These are phyloP conservation scores for Acropora tenuis DNA, from an alignment of 64 coral and sea anemone genomes.

Conservation along the genomic window DNA sequence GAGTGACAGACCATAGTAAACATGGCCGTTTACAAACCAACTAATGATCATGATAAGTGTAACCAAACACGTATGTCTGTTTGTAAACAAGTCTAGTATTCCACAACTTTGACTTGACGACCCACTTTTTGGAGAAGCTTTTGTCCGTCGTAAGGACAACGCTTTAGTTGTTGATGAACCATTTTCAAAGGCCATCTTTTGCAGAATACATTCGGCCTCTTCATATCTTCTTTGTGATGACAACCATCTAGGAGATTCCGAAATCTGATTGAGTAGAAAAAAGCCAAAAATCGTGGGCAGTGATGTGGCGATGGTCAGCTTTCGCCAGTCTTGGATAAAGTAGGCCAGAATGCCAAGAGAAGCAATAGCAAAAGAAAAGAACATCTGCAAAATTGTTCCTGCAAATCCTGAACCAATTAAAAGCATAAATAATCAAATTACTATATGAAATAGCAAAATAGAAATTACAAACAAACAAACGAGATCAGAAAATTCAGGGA, in stretches of 20 bases:
- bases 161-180: constrained; percentile 12
- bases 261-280: constrained; percentile 51
- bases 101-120: constrained; percentile 21
- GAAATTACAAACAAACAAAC: no score
- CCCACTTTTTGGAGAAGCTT: constrained; percentile 29
- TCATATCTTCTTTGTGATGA: constrained; percentile 67
- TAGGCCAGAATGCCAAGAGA: constrained; percentile 79
- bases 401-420: constrained; percentile 52
- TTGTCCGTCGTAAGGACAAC: constrained; percentile 21
- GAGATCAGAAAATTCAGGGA: no score
- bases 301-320: constrained; percentile 58
- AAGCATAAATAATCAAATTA: neutral
- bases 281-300: constrained; percentile 59
- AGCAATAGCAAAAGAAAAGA: constrained; percentile 73
- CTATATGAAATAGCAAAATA: no score
- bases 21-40: constrained; percentile 78
- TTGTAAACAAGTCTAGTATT: constrained; percentile 79
- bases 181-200: constrained; percentile 62
- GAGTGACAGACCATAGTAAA: constrained; percentile 88
- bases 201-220: constrained; percentile 78
- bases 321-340: constrained; percentile 80
- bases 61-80: constrained; percentile 40
- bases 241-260: constrained; percentile 85
- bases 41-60: constrained; percentile 69
- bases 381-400: constrained; percentile 69